Base-by-base conservation (phyloP, 2,113 vertebrate species). In the Apeltes quadracus region DNA sequence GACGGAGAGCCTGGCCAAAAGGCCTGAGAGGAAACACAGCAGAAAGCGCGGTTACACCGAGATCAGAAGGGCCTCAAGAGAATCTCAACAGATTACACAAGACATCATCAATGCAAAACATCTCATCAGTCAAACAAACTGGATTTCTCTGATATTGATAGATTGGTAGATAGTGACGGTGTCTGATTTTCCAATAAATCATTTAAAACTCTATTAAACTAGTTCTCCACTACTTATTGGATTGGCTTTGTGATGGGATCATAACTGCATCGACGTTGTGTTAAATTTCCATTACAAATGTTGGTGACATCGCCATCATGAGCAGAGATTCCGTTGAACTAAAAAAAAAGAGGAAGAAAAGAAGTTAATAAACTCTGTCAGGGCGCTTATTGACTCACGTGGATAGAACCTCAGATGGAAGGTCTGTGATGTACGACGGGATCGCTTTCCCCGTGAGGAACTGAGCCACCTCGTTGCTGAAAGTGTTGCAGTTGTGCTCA, bases 401-500 rank as follows among this genome's bases (percentile, higher is more conserved):
- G 84, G 97, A 94, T 69, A 99, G 96, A 75, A 99, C 92, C 90
- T 99, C 98, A 46, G 97, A 95, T 8, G 98, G 98, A 78, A 99
- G 95, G 91, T 99, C 96, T 0, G 96, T 99, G 89, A 99, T 98
- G 84, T 99, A 97, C 18, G 96, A 95, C 22, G 98, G 98, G 79
- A 99, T 98, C 84, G 95, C 92, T 76, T 86, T 91, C 69, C 97
- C 97, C 0, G 97, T 99, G 87, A 99, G 94, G 88, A 99, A 99
- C 91, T 99, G 98, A 65, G 97, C 96, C 84, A 99, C 95, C 92
- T 99, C 98, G 2, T 98, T 96, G 89, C 94, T 98, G 87, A 99
- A 99, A 59, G 96, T 97, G 93, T 99, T 99, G 91, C 98, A 99
- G 92, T 99, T 99, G 93, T 97, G 95, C 87, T 99, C 97, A 87